These are phyloP conservation scores for Anneissia japonica DNA, from an alignment of 35 echinoderm and acorn worm species.

Conservation along the genomic window DNA sequence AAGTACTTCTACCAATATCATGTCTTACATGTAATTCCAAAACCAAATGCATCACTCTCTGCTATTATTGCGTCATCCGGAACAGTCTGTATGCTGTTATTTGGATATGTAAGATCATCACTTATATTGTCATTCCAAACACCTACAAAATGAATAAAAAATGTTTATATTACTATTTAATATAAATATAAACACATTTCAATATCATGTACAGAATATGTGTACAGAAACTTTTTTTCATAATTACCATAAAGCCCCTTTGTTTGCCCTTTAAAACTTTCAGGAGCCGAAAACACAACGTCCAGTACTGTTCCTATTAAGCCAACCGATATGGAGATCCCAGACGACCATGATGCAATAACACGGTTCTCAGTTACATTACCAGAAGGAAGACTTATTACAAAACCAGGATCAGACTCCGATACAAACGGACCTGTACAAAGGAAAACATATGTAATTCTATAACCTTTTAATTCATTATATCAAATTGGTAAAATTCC, in stretches of 20 bases:
- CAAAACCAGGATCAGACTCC: neutral
- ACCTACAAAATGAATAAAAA: neutral
- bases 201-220: too few relatives aligned
- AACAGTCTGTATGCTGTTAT: neutral
- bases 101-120: neutral
- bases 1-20: too few relatives aligned
- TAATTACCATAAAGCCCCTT: neutral
- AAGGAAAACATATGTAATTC: too few relatives aligned
- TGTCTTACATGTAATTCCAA: conserved; percentile 1
- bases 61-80: neutral
- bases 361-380: neutral
- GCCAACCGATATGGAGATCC: neutral
- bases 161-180: too few relatives aligned
- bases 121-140: conserved; percentile 8
- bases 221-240: too few relatives aligned
- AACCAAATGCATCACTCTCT: neutral
- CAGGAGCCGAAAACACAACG: neutral
- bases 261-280: neutral
- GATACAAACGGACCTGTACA: neutral
- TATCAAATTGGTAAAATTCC: too few relatives aligned
- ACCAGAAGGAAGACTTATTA: neutral
- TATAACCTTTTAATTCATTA: too few relatives aligned
- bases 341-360: neutral
- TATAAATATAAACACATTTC: too few relatives aligned
- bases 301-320: neutral